Evolutionary conservation across 2,888 invertebrate species (phyloP), one percentile per base, ranked within the genome.

Genomic region (Cataglyphis livida): DNA sequence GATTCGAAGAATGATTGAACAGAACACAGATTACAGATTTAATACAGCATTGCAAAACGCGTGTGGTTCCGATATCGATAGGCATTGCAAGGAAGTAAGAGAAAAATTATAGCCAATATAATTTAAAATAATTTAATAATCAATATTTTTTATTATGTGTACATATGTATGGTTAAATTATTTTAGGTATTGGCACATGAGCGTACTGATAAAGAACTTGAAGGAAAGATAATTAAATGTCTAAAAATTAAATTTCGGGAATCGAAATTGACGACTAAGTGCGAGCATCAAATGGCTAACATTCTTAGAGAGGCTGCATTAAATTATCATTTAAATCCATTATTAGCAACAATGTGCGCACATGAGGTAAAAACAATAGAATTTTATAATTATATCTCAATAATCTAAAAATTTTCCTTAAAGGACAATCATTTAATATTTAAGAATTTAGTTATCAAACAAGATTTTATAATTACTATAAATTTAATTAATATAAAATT

Each of bases 291-390:
- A 95, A 96, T 99, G 95, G 96, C 97, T 0, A 96, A 96, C 89
- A 96, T 98, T 68, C 95, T 99, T 76, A 96, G 97, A 92, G 98
- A 98, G 90, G 98, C 98, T 91, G 99, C 99, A 18, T 95, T 98
- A 48, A 98, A 99, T 95, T 98, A 98, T 93, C 97, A 98, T 91
- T 95, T 99, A 82, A 98, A 99, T 95, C 98, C 99, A 1, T 95
- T 98, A 62, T 95, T 99, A 48, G 96, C 97, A 84, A 96, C 97
- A 76, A 96, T 98, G 79, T 99, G 99, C 93, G 95, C 95, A 85
- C 90, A 93, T n/a, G 96, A 96, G 95, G 96, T 96, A 95, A 21
- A 59, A 71, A 15, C 35, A 18, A 65, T n/a, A 59, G 35, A 65
- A 75, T 59, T 41, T 70, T 21, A 66, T 0, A 65, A 25, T 38